Evolutionary conservation across 2,797 vertebrate genomes (phyloP).

Genomic region (Pelodytes ibericus): DNA sequence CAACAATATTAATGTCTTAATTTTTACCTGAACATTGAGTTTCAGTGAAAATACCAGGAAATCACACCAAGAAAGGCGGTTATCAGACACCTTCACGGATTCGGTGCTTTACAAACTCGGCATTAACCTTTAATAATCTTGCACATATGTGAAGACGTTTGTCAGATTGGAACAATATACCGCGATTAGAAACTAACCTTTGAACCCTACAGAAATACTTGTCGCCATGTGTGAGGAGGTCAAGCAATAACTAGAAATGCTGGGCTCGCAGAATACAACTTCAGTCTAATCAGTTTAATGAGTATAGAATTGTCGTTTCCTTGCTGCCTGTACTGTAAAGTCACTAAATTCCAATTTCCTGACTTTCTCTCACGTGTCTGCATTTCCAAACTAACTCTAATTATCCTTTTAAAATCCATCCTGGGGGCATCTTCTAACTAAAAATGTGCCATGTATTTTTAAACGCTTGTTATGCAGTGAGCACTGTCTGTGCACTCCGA

Average conservation of each 20-base stretch:
- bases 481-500: conserved; percentile 1
- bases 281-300: conserved; percentile 6
- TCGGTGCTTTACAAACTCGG: background rate
- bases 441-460: conserved; percentile 11
- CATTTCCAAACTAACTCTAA: conserved; percentile 11
- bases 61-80: background rate
- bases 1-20: background rate
- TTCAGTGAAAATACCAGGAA: background rate
- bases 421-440: conserved; percentile 5
- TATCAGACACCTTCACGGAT: background rate
- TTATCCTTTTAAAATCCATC: conserved; percentile 38
- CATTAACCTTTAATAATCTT: conserved; percentile 6
- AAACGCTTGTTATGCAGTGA: conserved; percentile 5
- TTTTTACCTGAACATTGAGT: background rate
- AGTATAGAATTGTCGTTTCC: background rate
- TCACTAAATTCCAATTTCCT: conserved; percentile 22
- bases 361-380: conserved; percentile 4
- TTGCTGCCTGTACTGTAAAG: background rate
- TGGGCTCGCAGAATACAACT: background rate
- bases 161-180: background rate
- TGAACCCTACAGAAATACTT: background rate
- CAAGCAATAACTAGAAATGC: background rate
- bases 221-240: background rate
- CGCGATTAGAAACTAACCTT: background rate
- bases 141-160: background rate